Percentiles rank a stretch among this genome's conserved stretches.
phyloP scores from a whole-genome alignment of 1,140 invertebrate species.

The Drosophila bocki region DNA sequence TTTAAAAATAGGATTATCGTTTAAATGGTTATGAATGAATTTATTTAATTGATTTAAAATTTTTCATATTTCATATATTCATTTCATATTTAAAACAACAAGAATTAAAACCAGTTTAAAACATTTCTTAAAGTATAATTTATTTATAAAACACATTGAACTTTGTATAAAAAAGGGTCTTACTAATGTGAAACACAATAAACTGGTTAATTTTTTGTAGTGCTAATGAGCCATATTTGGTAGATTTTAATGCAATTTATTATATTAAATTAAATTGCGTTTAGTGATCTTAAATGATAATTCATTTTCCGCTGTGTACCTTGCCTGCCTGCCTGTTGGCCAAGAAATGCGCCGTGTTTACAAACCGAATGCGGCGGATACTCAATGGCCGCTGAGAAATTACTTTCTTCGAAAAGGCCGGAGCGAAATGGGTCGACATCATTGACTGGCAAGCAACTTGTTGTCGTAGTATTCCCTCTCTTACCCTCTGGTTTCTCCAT shows the following conservation, averaged over 20 bases:
- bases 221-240: no score
- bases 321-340: conserved; percentile 30
- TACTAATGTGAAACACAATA: background rate
- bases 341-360: conserved; percentile 44
- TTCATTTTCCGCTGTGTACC: conserved; percentile 22
- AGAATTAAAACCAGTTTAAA: background rate
- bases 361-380: conserved; percentile 38
- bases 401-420: conserved; percentile 67
- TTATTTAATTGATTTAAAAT: no score
- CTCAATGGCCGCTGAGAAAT: conserved; percentile 62
- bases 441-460: conserved; percentile 56
- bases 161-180: background rate
- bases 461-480: conserved; percentile 37
- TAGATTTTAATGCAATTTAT: background rate
- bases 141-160: no score
- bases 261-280: background rate
- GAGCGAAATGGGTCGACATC: conserved; percentile 74
- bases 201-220: background rate
- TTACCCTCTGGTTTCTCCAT: background rate
- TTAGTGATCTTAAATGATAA: background rate
- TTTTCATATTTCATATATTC: no score
- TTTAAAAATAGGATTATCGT: background rate
- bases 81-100: background rate
- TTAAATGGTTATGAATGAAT: background rate
- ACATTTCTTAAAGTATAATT: no score